Evolutionary conservation across 2,113 vertebrate genomes (phyloP).

Genomic region (Aspidoscelis tigris): DNA sequence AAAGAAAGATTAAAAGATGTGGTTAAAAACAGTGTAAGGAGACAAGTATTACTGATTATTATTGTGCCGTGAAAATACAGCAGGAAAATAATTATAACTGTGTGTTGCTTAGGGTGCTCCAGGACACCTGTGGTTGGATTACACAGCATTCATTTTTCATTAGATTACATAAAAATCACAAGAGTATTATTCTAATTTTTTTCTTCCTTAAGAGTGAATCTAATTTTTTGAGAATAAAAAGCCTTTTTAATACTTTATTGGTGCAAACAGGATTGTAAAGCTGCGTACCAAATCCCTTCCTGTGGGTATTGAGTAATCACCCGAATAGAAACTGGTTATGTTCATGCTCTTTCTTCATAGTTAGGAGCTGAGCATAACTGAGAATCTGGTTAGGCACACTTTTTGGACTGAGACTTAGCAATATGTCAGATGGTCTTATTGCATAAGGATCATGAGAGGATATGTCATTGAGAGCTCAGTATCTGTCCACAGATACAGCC

Average conservation of each 20-base stretch:
- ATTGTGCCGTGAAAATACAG: constrained; percentile 28
- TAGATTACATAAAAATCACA: not conserved
- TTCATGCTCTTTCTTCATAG: not conserved
- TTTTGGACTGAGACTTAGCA: too few relatives aligned
- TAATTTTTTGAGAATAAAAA: not conserved
- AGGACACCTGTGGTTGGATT: constrained; percentile 27
- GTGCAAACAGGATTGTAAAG: not conserved
- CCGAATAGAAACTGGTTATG: not conserved
- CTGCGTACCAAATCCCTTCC: not conserved
- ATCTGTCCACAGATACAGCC: not conserved
- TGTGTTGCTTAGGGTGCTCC: constrained; percentile 6
- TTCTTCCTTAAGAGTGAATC: not conserved
- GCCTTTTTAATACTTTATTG: not conserved
- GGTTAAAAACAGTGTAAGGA: constrained; percentile 28
- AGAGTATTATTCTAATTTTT: not conserved
- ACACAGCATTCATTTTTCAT: constrained; percentile 1
- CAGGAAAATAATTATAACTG: not conserved
- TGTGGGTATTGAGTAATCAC: not conserved
- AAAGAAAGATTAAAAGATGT: constrained; percentile 45
- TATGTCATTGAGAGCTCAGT: too few relatives aligned
- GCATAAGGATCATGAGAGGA: too few relatives aligned
- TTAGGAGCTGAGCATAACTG: not conserved
- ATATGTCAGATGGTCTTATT: too few relatives aligned
- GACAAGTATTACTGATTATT: constrained; percentile 62
- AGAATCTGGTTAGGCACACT: not conserved